Evolutionary conservation across 2,113 vertebrate species (phyloP).

Genomic region (Gymnogyps californianus): DNA sequence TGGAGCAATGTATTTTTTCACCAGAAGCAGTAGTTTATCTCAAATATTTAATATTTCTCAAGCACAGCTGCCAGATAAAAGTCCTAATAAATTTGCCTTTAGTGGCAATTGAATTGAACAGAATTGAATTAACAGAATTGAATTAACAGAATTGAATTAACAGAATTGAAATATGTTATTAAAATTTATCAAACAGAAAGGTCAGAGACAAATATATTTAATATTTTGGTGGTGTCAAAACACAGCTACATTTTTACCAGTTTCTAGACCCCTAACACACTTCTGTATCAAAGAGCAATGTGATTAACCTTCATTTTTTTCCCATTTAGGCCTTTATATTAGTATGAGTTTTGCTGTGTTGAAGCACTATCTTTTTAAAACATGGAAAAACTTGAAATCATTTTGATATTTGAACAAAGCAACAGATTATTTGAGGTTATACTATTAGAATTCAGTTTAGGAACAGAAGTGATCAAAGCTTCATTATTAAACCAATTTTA

Average conservation of each 20-base stretch:
- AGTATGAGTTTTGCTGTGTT: neutral
- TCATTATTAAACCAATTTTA: neutral
- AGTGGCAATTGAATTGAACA: neutral
- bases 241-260: neutral
- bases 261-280: neutral
- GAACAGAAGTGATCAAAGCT: neutral
- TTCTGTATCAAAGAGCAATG: neutral
- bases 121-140: no score
- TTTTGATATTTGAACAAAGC: neutral
- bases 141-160: no score
- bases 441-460: neutral
- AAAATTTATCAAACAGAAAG: neutral
- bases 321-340: neutral
- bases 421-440: neutral
- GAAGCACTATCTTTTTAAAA: neutral
- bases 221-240: neutral
- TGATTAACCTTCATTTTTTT: neutral
- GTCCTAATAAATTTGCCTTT: neutral
- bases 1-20: neutral
- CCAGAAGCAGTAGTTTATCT: neutral
- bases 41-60: neutral
- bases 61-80: neutral
- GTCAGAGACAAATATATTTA: neutral
- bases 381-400: neutral
- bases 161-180: neutral